phyloP scores from a whole-genome alignment of 2,797 vertebrate genomes.

The Naso thynnoides region DNA sequence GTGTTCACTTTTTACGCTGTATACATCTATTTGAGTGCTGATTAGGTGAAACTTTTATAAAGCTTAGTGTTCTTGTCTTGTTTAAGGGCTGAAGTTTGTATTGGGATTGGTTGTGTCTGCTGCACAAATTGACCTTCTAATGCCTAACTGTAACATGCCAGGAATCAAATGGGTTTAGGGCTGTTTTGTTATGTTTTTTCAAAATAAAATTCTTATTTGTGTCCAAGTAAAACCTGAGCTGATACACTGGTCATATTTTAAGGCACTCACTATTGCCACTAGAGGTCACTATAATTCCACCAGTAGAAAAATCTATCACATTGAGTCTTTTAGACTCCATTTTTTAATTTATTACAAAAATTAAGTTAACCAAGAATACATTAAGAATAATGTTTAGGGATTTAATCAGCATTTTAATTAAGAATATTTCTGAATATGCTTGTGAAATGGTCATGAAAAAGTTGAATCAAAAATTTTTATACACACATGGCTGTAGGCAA shows the following conservation, averaged over 20 bases:
- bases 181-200: no score
- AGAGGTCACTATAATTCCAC: slow-evolving; percentile 54
- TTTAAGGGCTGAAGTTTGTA: neutral
- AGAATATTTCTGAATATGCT: neutral
- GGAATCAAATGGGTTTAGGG: no score
- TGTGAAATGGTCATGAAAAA: neutral
- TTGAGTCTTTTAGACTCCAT: no score
- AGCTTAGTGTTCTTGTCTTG: neutral
- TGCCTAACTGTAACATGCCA: neutral
- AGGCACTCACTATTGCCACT: slow-evolving; percentile 6
- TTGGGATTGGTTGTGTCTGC: neutral
- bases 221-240: neutral
- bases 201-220: no score
- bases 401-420: neutral
- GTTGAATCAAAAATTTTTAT: neutral
- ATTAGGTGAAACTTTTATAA: neutral
- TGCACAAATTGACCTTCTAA: neutral
- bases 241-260: neutral
- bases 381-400: neutral
- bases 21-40: no score
- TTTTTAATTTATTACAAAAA: neutral
- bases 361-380: neutral
- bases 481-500: neutral
- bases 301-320: neutral
- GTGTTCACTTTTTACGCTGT: no score